Base-by-base conservation (phyloP, 2,113 vertebrate species). In the Laterallus jamaicensis region DNA sequence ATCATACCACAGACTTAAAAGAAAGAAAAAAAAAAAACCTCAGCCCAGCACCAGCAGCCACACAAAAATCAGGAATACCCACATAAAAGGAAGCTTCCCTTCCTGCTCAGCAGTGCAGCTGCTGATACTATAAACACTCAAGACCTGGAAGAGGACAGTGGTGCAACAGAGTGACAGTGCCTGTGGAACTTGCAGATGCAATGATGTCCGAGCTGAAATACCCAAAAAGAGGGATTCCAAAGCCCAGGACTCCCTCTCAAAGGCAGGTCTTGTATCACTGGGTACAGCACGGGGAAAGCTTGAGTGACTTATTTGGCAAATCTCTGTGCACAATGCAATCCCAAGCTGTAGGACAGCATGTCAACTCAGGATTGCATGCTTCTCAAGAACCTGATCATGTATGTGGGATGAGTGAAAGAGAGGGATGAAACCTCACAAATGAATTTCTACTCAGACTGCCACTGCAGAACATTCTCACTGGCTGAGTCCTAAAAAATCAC, bases 31-130 rank as follows among this genome's bases (percentile, higher is more conserved):
- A 28, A 52, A 24, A 82, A 93, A 92, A 89, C 87, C 95, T 97
- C 95, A 96, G 90, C 70, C 59, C 63, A 59, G 91, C 59, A 95
- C 60, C 80, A 93, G 81, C 77, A 91, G 96, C 94, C 96, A 91
- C 95, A 91, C 83, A 94, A 97, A 94, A 93, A 93, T 88, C 90
- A 91, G 95, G 96, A 97, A 97, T 96, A 79, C 75, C 93, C 94
- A 94, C 91, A 95, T 35, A 85, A 96, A 95, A 94, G 93, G 94
- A 96, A 95, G 85, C 87, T 85, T 95, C 79, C 78, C 55, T 91
- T 97, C 85, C 82, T 80, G 90, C 78, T 62, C 70, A 94, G 58
- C 70, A 94, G 82, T 13, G 54, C 89, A 97, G 84, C 81, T 95
- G 91, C 59, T 76, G 78, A 15, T 66, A 37, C 67, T 82, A 47